Conservation (phyloP, 2,888 invertebrate species). For the Tethea ocularis region DNA sequence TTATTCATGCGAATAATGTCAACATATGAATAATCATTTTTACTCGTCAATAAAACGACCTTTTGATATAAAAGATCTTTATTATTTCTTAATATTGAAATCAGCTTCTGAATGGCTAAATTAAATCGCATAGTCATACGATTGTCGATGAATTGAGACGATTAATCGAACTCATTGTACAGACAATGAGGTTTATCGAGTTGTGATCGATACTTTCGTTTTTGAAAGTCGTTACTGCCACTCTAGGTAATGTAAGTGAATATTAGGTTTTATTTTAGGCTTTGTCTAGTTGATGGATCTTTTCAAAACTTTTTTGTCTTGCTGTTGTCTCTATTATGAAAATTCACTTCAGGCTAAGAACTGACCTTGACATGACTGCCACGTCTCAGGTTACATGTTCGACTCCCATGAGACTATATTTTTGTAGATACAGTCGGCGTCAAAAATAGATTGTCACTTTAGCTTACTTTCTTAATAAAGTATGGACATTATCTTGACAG, state of each 20-base stretch:
- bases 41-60: neutral
- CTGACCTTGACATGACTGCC: too few relatives aligned
- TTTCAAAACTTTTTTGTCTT: neutral
- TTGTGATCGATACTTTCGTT: conserved; percentile 27
- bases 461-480: too few relatives aligned
- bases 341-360: too few relatives aligned
- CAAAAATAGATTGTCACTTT: too few relatives aligned
- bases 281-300: neutral
- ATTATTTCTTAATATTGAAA: conserved; percentile 20
- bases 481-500: too few relatives aligned
- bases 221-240: conserved; percentile 25
- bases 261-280: neutral
- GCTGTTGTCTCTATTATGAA: too few relatives aligned
- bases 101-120: conserved; percentile 25
- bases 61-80: conserved; percentile 20
- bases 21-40: neutral
- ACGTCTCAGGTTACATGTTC: too few relatives aligned
- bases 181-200: conserved; percentile 35
- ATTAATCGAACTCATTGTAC: conserved; percentile 36
- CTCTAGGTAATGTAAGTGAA: neutral
- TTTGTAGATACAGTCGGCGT: too few relatives aligned
- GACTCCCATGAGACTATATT: too few relatives aligned
- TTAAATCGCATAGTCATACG: conserved; percentile 19
- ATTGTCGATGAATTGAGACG: conserved; percentile 24
- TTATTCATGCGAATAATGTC: neutral